Evolutionary conservation across 2,113 vertebrate genomes (phyloP).

Genomic region (Vulpes vulpes): DNA sequence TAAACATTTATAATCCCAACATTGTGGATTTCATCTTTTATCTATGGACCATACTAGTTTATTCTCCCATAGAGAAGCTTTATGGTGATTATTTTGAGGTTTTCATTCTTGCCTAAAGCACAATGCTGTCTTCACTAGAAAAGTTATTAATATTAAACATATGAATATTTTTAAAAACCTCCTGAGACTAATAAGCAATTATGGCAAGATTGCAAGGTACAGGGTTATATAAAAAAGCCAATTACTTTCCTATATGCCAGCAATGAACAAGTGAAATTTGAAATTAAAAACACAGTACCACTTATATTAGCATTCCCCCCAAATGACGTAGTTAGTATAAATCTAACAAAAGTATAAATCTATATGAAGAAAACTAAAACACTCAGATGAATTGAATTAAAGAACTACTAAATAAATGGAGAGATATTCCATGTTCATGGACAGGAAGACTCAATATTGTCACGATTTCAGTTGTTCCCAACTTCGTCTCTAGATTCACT

Average conservation of each 20-base stretch:
- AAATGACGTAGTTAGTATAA: not conserved
- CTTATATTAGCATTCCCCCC: not conserved
- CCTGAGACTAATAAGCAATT: not conserved
- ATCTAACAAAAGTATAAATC: not conserved
- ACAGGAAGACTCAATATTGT: not conserved
- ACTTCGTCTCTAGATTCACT: not conserved
- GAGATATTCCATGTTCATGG: not conserved
- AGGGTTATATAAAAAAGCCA: not conserved
- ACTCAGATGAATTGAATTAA: not conserved
- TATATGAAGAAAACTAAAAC: not conserved
- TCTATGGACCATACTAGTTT: constrained; percentile 87
- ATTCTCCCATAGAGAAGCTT: constrained; percentile 88
- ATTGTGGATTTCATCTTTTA: constrained; percentile 89
- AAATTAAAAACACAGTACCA: not conserved
- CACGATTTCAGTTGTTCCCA: not conserved
- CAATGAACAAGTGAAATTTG: not conserved
- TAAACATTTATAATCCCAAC: constrained; percentile 88
- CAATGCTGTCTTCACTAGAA: constrained; percentile 89
- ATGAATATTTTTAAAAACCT: constrained; percentile 75
- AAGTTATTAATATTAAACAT: constrained; percentile 81
- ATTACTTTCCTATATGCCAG: not conserved
- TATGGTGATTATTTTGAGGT: constrained; percentile 88
- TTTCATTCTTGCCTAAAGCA: constrained; percentile 90
- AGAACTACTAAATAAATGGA: not conserved
- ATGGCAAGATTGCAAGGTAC: not conserved